Evolutionary conservation across 2,888 invertebrate species (phyloP), one percentile per base, ranked within the genome.

Genomic region (Drosophila sordidula): DNA sequence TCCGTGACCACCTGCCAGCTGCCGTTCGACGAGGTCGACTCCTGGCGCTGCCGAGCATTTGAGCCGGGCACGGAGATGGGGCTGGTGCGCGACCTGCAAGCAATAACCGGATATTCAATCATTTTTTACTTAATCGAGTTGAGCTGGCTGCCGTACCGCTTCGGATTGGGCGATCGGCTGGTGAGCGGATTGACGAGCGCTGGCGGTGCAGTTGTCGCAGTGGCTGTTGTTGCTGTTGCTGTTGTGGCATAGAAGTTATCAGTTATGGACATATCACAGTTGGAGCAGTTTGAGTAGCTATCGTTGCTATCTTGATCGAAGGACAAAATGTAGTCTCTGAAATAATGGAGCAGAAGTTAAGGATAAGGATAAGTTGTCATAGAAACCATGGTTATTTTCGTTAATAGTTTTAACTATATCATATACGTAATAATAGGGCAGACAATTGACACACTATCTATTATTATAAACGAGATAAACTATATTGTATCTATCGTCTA

Each of bases 1-100:
- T 94, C 94, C 9, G 94, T 94, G 65, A 95, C 94, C 89, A 95
- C 93, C 90, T 95, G 95, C 95, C 95, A 95, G 80, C 95, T 95
- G 58, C 94, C 94, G 46, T 93, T 90, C 36, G 94, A 94, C 12
- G 94, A 94, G 51, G 92, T 91, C 0, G 94, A 94, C 78, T 95
- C 95, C 74, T 94, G 94, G 26, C 94, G 93, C 80, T 94, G 94
- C 34, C 95, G 93, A 3, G 69, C 76, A 57, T 93, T 93, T 29
- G 85, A 74, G 22, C 89, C 89, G 46, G 95, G 95, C 73, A 95
- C 95, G 14, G 95, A 94, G 36, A 95, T 94, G 5, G 95, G 95
- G 83, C 95, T 95, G 66, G 95, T 95, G 76, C 93, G 90, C 36
- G 86, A 88, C 62, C 90, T 91, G 34, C 9, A 54, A 44, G 0